Percentiles rank a stretch among this genome's conserved stretches.
Evolutionary conservation across 1,140 invertebrate genomes (phyloP).

Genomic region (Diorhabda elongata): DNA sequence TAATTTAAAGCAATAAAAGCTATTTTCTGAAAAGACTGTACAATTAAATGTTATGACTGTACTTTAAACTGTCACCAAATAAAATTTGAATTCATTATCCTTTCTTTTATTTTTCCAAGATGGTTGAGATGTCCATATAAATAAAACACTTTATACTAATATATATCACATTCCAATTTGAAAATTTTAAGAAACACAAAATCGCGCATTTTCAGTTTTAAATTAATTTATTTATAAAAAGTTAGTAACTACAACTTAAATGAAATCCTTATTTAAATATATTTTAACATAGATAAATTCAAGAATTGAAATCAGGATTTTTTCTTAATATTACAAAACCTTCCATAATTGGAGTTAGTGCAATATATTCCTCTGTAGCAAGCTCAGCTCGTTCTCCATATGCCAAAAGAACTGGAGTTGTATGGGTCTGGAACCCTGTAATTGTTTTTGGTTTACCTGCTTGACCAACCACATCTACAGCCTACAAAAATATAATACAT

Average conservation of each 20-base stretch:
- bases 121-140: too few relatives aligned
- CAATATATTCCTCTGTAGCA: constrained; percentile 95
- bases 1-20: background rate
- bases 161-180: too few relatives aligned
- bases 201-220: too few relatives aligned
- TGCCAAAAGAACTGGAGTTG: constrained; percentile 94
- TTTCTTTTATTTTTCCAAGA: background rate
- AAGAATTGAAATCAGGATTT: constrained; percentile 68
- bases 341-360: constrained; percentile 95
- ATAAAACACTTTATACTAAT: too few relatives aligned
- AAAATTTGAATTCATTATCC: background rate
- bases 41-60: background rate
- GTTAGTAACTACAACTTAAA: too few relatives aligned
- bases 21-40: constrained; percentile 1
- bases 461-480: constrained; percentile 98
- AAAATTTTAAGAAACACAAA: too few relatives aligned
- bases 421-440: constrained; percentile 99
- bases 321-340: constrained; percentile 98
- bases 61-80: background rate
- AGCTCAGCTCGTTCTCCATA: constrained; percentile 97
- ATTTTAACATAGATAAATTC: constrained; percentile 19
- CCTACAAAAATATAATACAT: constrained; percentile 52
- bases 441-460: constrained; percentile 99
- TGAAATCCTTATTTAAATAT: too few relatives aligned
- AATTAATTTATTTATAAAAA: too few relatives aligned